Conservation (phyloP, 2,797 vertebrate species). For the Rallus crepitans region DNA sequence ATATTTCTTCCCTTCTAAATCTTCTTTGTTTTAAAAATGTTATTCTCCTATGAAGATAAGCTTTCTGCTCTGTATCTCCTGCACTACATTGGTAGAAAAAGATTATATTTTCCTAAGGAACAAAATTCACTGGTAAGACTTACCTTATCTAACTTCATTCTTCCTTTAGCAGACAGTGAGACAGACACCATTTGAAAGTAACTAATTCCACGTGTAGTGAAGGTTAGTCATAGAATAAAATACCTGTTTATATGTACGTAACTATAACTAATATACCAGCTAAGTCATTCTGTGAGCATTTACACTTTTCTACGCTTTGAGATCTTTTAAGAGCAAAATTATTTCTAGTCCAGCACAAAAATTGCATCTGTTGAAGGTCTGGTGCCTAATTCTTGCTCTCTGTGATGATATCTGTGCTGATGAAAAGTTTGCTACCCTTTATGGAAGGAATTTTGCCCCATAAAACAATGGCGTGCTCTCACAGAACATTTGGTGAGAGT, state of each 20-base stretch:
- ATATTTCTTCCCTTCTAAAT: background rate
- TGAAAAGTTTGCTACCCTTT: background rate
- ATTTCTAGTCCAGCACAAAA: background rate
- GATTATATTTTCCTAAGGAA: background rate
- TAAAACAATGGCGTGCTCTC: background rate
- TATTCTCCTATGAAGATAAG: background rate
- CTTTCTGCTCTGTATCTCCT: background rate
- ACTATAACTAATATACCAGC: background rate
- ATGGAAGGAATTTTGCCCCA: background rate
- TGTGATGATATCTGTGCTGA: background rate
- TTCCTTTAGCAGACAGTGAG: background rate
- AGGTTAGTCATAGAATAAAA: background rate
- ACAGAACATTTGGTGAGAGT: fast-evolving
- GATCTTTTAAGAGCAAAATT: background rate
- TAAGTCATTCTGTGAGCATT: background rate
- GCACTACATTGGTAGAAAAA: background rate
- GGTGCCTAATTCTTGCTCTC: background rate
- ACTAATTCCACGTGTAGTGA: background rate
- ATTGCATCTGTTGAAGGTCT: background rate
- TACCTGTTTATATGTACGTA: background rate
- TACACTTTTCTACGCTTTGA: background rate
- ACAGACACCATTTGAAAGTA: background rate
- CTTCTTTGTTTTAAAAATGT: background rate
- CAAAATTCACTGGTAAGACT: background rate
- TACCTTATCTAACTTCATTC: background rate